These are phyloP conservation scores for Penelope pileata DNA, from an alignment of 2,113 vertebrate species.

Conservation along the genomic window DNA sequence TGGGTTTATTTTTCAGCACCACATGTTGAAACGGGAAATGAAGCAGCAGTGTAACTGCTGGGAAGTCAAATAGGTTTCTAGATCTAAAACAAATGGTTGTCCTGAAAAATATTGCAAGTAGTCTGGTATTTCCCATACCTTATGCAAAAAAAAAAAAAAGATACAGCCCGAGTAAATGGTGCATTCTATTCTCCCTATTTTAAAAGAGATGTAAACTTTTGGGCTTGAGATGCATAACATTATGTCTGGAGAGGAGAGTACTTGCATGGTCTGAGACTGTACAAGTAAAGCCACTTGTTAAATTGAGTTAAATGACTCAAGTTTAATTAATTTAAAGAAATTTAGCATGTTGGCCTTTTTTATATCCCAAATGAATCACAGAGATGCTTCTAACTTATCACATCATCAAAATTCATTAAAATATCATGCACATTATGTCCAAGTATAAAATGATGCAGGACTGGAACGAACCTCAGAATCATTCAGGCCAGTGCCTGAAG, in stretches of 20 bases:
- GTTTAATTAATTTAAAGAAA: neutral
- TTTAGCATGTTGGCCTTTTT: neutral
- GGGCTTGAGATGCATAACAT: neutral
- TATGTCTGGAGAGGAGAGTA: fast-evolving
- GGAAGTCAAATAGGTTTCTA: neutral
- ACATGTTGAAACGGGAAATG: neutral
- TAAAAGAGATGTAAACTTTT: neutral
- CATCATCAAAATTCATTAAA: neutral
- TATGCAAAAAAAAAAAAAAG: neutral
- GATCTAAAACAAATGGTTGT: neutral
- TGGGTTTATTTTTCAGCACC: neutral
- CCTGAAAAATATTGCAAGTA: neutral
- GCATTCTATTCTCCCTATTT: neutral
- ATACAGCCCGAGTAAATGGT: neutral
- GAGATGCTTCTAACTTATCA: neutral
- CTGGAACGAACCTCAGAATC: neutral
- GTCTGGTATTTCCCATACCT: neutral
- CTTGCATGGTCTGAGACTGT: neutral
- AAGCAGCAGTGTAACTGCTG: neutral
- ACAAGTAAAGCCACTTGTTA: neutral
- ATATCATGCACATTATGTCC: neutral
- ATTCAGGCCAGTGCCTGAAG: neutral
- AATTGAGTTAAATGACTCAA: neutral
- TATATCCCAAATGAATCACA: neutral
- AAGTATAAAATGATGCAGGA: neutral